Base-by-base conservation (phyloP, 2,888 invertebrate genomes). In the Oscheius myriophilus region DNA sequence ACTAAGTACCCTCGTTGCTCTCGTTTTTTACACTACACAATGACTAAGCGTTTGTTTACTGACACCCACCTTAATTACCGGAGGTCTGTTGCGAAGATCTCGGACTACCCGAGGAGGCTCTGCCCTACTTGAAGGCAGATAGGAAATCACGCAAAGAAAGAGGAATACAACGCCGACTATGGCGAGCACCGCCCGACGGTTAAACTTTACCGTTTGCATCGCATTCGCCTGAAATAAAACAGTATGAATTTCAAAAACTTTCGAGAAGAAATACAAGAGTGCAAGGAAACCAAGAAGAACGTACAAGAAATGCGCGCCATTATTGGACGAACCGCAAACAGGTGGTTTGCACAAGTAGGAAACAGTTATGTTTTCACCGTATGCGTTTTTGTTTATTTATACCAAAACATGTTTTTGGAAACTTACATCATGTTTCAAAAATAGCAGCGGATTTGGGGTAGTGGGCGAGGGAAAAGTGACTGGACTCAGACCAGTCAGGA, bases 201-300 rank as follows among this genome's bases (percentile, higher is more conserved):
- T 78, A 57, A 78, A 71, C 43, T 73, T 72, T 52, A 78, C 72
- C 51, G 75, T 74, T 70, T 78, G 71, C 78, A 78, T 78, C 25
- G 57, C 61, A 70, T 61, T 39, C 14, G 46, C 39, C 61, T 61
- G 18, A 33, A 61, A 45, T 9, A 11, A 21, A 14, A 42, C 41
- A 43, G 43, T 23, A 53, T 6, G 25, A 23, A 53, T 2, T 53
- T 53, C 41, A 12, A 41, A 61, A 46, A n/a, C 18, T n/a, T n/a
- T n/a, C n/a, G n/a, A 9, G 45, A 49, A 18, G 18, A 18, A 14
- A 61, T 45, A 23, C 25, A 25, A 43, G 59, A 33, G 26, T 33
- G n/a, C 41, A 16, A 55, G 18, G 55, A 18, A 39, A 33, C 16
- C 41, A 12, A 53, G 26, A 53, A 21, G 9, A 18, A 53, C 23